These are phyloP conservation scores for Seira ritae DNA, from an alignment of 2,888 invertebrate genomes.

Conservation along the genomic window DNA sequence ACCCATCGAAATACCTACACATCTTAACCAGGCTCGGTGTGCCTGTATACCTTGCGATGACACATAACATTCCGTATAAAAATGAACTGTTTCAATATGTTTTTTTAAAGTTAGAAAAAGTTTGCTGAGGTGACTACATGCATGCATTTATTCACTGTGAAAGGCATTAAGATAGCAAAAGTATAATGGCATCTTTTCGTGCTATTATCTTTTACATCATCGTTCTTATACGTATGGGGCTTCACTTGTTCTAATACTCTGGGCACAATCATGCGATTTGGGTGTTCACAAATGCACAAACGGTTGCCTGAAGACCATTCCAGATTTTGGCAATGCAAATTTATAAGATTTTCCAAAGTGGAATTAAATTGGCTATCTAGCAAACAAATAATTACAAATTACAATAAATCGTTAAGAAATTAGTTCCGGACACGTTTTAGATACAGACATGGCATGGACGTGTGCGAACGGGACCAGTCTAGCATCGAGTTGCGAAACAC, in stretches of 20 bases:
- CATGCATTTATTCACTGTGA: background rate
- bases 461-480: too few relatives aligned
- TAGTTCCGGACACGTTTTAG: too few relatives aligned
- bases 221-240: background rate
- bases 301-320: too few relatives aligned
- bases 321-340: background rate
- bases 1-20: constrained; percentile 6
- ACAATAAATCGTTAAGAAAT: too few relatives aligned
- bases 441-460: too few relatives aligned
- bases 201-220: background rate
- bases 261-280: background rate
- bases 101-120: background rate
- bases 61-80: background rate
- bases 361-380: too few relatives aligned
- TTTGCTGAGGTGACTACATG: constrained; percentile 2
- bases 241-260: background rate
- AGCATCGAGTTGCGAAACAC: too few relatives aligned
- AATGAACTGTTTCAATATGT: background rate
- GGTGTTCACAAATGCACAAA: too few relatives aligned
- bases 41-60: background rate
- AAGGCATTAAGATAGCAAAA: background rate
- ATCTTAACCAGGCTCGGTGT: constrained; percentile 1
- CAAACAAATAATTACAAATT: too few relatives aligned
- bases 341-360: background rate
- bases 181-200: constrained; percentile 14